A percentile compares a stretch with the other conserved stretches of the same genome.
Conservation (phyloP, 1,140 invertebrate species). For the Sipha flava region DNA sequence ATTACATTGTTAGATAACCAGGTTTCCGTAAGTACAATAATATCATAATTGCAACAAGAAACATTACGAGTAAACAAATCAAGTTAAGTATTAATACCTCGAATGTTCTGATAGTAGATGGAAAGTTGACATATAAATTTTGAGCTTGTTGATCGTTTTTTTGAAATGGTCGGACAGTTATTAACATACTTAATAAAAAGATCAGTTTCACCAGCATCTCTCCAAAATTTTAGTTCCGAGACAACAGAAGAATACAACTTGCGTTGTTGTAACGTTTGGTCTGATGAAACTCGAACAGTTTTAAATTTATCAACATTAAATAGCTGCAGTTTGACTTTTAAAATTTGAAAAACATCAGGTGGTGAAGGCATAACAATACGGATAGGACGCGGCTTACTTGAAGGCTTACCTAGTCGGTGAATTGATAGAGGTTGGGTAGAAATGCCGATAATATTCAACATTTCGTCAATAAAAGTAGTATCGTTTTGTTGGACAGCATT, state of each 20-base stretch:
- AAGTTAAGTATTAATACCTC: not conserved
- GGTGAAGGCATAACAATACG: not conserved
- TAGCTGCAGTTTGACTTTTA: not conserved
- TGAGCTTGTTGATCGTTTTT: not conserved
- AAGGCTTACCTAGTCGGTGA: not conserved
- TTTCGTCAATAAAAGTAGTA: not conserved
- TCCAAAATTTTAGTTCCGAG: not conserved
- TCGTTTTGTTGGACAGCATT: not conserved
- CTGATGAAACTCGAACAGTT: not conserved
- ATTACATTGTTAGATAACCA: not conserved
- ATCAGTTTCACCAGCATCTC: not conserved
- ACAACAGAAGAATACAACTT: not conserved
- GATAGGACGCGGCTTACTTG: not conserved
- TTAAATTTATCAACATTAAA: not conserved
- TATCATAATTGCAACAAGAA: not conserved
- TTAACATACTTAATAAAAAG: not conserved
- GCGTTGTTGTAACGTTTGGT: not conserved
- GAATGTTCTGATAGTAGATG: slow-evolving; percentile 19
- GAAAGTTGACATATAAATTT: not conserved
- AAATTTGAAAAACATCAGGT: not conserved
- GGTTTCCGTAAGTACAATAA: not conserved
- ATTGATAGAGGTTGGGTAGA: not conserved
- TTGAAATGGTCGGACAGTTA: not conserved
- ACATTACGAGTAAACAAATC: not conserved
- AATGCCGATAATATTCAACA: not conserved